Evolutionary conservation across 2,113 vertebrate genomes (phyloP), one percentile per base, ranked within the genome.

Genomic region (Laterallus jamaicensis): DNA sequence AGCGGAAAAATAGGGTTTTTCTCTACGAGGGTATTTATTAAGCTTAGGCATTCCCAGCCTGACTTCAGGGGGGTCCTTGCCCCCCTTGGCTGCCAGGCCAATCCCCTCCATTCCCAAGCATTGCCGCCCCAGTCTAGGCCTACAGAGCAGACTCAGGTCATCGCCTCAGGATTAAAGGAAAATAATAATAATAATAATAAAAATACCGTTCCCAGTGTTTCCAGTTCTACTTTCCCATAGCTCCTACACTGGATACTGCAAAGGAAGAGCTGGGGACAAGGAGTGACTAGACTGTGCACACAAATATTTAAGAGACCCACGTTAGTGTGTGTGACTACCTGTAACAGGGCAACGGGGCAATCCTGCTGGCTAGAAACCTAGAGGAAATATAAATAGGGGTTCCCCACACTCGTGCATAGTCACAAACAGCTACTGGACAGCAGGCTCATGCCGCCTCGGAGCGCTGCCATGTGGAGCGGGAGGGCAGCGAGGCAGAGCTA

Each of bases 351-450:
- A 92, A 92, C 52, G 64, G 85, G 86, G 91, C 93, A 94, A 85
- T 83, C 85, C 87, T 2, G 0, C 80, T 82, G 50, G 60, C 94
- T 95, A 96, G 92, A 94, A 95, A 95, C 75, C 94, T 97, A 97
- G 16, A 97, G 90, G 92, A 83, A 94, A 95, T 91, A 95, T 84
- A 93, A 97, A 94, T 78, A 91, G 82, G 84, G 93, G 85, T 70
- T 95, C 83, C 95, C 86, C 93, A 95, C 91, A 94, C 76, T 93
- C 64, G 95, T 96, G 98, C 96, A 18, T 88, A 96, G 97, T 97
- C 96, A 96, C 96, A 91, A 97, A 94, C 97, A 98, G 97, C 97
- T 97, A 98, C 92, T 82, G 95, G 94, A 96, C 92, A 95, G 67
- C 54, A 91, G 96, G 95, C 77, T 93, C 47, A 87, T 74, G 1